phyloP scores from a whole-genome alignment of 2,888 invertebrate species.

The Ceriagrion tenellum region DNA sequence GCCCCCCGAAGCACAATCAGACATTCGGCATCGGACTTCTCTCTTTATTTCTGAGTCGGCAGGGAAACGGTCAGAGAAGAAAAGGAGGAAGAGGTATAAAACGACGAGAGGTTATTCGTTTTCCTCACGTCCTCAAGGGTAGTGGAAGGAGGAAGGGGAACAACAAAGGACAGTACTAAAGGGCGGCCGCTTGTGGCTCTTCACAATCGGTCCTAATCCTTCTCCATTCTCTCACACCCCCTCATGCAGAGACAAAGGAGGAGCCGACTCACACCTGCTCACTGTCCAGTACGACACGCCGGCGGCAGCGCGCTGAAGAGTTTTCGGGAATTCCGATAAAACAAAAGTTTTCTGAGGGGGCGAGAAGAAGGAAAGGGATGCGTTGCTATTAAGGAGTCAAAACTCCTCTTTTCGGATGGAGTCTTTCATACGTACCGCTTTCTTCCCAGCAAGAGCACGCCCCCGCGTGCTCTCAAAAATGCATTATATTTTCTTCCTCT shows the following conservation, averaged over 20 bases:
- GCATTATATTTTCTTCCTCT: neutral
- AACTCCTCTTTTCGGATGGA: neutral
- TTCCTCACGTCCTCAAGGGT: neutral
- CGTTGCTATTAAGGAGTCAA: neutral
- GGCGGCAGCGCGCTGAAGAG: neutral
- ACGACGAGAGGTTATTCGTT: neutral
- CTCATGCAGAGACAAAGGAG: neutral
- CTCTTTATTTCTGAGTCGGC: neutral
- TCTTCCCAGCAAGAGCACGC: neutral
- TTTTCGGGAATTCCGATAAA: neutral
- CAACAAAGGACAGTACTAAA: neutral
- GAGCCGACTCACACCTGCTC: conserved; percentile 8
- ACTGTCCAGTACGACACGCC: neutral
- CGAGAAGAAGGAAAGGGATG: neutral
- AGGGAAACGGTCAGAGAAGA: neutral
- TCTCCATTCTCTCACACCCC: neutral
- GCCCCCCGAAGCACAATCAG: neutral
- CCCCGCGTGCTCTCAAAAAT: neutral
- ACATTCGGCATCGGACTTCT: neutral
- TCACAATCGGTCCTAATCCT: neutral
- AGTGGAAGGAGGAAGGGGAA: neutral
- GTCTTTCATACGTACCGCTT: neutral
- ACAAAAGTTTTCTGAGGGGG: neutral
- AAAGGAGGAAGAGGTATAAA: neutral
- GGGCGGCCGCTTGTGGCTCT: neutral